Evolutionary conservation across 1,140 invertebrate genomes (phyloP).

Genomic region (Oedothorax gibbosus): DNA sequence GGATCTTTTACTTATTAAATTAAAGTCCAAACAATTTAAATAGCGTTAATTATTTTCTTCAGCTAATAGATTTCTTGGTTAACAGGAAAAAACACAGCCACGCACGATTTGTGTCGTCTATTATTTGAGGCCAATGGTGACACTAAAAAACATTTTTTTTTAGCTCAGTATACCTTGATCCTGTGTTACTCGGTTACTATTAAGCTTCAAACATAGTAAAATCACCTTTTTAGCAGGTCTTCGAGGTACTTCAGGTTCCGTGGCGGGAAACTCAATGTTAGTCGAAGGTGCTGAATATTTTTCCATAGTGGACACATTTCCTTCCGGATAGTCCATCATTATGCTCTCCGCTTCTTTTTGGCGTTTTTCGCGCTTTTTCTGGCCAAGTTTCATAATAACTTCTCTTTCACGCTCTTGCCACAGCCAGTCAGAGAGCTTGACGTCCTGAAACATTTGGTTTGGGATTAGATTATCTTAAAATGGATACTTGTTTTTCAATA

Average conservation of each 20-base stretch:
- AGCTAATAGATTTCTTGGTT: too few species aligned
- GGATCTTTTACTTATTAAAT: too few species aligned
- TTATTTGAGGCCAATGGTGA: too few species aligned
- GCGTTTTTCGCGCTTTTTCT: slow-evolving; percentile 63
- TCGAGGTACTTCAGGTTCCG: slow-evolving; percentile 10
- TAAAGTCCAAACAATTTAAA: too few species aligned
- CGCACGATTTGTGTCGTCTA: too few species aligned
- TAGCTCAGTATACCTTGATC: too few species aligned
- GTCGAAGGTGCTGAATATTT: background rate
- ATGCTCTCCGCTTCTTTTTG: slow-evolving; percentile 72
- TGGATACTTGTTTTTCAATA: background rate
- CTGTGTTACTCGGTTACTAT: too few species aligned
- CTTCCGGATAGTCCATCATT: slow-evolving; percentile 15
- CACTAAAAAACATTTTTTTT: too few species aligned
- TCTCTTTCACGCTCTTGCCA: slow-evolving; percentile 84
- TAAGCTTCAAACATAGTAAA: background rate
- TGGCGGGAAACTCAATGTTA: slow-evolving; percentile 5
- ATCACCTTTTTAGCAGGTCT: slow-evolving; percentile 28
- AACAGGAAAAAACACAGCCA: too few species aligned
- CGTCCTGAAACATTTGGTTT: slow-evolving; percentile 73
- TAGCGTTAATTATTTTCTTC: too few species aligned
- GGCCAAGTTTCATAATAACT: slow-evolving; percentile 27
- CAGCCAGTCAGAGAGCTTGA: slow-evolving; percentile 87
- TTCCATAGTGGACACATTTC: slow-evolving; percentile 10
- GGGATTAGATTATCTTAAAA: background rate